phyloP scores from a whole-genome alignment of 2,888 invertebrate genomes.

The Beris morrisii region DNA sequence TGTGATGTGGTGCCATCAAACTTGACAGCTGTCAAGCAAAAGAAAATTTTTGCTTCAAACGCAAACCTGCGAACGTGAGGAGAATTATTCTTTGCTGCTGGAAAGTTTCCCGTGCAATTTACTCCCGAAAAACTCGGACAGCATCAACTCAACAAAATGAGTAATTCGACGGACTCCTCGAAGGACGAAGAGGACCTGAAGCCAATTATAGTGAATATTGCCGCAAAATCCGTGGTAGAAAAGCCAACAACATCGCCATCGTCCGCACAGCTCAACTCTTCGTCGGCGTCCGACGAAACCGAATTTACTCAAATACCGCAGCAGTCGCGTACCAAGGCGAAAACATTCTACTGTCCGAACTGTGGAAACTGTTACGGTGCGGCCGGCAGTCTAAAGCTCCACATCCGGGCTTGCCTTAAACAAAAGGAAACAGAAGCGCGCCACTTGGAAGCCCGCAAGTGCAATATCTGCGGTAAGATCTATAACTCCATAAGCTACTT shows the following conservation, averaged over 20 bases:
- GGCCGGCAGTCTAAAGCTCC: slow-evolving; percentile 53
- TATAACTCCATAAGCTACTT: slow-evolving; percentile 55
- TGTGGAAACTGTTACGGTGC: slow-evolving; percentile 56
- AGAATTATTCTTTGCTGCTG: too few relatives aligned
- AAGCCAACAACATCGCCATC: slow-evolving; percentile 20
- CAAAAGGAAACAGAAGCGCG: slow-evolving; percentile 49
- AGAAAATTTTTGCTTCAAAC: slow-evolving; percentile 2
- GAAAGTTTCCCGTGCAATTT: too few relatives aligned
- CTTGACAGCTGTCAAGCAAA: slow-evolving; percentile 24
- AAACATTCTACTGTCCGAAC: slow-evolving; percentile 54
- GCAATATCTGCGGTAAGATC: slow-evolving; percentile 52
- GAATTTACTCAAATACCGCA: slow-evolving; percentile 36
- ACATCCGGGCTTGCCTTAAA: slow-evolving; percentile 54
- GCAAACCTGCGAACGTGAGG: background rate
- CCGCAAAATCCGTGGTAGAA: background rate
- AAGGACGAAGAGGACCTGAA: slow-evolving; percentile 16
- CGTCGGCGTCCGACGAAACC: slow-evolving; percentile 15
- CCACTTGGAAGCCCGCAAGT: slow-evolving; percentile 50
- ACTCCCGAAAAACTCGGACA: too few relatives aligned
- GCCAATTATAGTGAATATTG: background rate
- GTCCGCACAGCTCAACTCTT: background rate
- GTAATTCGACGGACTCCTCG: background rate
- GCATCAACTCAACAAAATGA: slow-evolving; percentile 1
- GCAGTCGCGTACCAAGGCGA: slow-evolving; percentile 39
- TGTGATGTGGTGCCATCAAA: slow-evolving; percentile 7